Percentiles rank a stretch among this genome's conserved stretches.
phyloP scores from a whole-genome alignment of 2,888 invertebrate genomes.

The Andrena fulva region DNA sequence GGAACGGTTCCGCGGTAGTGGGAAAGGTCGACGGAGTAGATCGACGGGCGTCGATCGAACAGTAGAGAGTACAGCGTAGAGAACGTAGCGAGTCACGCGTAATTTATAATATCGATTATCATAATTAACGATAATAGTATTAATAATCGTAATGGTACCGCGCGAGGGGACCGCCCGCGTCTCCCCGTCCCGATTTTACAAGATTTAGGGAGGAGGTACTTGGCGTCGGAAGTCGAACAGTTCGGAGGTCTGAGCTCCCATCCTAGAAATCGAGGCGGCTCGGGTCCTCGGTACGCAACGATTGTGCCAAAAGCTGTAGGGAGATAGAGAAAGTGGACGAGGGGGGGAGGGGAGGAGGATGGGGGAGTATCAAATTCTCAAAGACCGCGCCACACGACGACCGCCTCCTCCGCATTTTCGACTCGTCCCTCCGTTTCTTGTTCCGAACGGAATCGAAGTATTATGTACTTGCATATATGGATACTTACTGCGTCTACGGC shows the following conservation, averaged over 20 bases:
- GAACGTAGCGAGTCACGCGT: constrained; percentile 61
- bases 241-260: constrained; percentile 13
- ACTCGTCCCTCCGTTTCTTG: constrained; percentile 27
- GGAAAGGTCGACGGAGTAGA: background rate
- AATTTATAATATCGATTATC: constrained; percentile 66
- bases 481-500: constrained; percentile 49
- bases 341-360: background rate
- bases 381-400: background rate
- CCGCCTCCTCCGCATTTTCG: constrained; percentile 36
- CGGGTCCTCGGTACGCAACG: constrained; percentile 32
- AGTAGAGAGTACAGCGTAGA: constrained; percentile 59
- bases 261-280: constrained; percentile 13
- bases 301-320: constrained; percentile 63
- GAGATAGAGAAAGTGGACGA: background rate
- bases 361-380: background rate
- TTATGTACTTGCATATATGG: constrained; percentile 55
- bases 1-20: background rate
- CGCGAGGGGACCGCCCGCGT: background rate
- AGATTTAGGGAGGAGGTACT: background rate
- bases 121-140: constrained; percentile 65
- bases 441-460: constrained; percentile 45
- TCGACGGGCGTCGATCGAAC: constrained; percentile 24
- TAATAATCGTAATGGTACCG: constrained; percentile 60
- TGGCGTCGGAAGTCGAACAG: constrained; percentile 20
- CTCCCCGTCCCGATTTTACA: background rate